Conservation (phyloP, 1,140 invertebrate species). For the Hetaerina americana region DNA sequence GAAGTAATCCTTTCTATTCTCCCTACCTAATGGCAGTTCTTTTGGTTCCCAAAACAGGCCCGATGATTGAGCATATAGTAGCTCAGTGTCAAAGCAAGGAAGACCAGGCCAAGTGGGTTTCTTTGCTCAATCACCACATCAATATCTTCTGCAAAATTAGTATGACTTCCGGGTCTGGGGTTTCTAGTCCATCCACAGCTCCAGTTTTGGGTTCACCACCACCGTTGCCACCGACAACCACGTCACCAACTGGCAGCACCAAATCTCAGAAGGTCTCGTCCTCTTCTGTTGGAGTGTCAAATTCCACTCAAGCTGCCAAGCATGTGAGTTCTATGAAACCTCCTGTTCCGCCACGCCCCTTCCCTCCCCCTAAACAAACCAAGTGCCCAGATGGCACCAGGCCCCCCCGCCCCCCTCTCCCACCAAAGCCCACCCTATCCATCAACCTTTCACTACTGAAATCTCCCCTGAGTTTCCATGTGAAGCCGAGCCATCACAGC, state of each 20-base stretch:
- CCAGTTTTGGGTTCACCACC: not conserved
- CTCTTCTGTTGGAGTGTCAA: not conserved
- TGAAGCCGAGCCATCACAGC: not conserved
- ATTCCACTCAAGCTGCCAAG: not conserved
- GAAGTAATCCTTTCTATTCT: too few relatives aligned
- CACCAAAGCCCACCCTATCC: not conserved
- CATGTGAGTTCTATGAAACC: not conserved
- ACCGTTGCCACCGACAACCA: not conserved
- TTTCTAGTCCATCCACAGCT: not conserved
- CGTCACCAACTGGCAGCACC: not conserved
- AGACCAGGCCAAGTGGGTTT: slow-evolving; percentile 78
- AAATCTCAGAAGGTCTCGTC: not conserved
- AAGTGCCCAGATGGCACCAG: not conserved
- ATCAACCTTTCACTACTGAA: not conserved
- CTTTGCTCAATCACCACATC: slow-evolving; percentile 53
- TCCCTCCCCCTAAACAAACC: not conserved
- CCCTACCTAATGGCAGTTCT: too few relatives aligned
- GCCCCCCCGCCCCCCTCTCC: not conserved
- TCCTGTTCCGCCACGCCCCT: not conserved
- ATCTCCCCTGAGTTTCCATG: not conserved
- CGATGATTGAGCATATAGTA: slow-evolving; percentile 78
- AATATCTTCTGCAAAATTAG: not conserved
- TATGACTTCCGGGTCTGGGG: not conserved
- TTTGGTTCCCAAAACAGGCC: slow-evolving; percentile 39
- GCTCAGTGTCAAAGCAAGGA: slow-evolving; percentile 72